Conservation (phyloP, 2,797 vertebrate species). For the Notoglanidium macrostoma region DNA sequence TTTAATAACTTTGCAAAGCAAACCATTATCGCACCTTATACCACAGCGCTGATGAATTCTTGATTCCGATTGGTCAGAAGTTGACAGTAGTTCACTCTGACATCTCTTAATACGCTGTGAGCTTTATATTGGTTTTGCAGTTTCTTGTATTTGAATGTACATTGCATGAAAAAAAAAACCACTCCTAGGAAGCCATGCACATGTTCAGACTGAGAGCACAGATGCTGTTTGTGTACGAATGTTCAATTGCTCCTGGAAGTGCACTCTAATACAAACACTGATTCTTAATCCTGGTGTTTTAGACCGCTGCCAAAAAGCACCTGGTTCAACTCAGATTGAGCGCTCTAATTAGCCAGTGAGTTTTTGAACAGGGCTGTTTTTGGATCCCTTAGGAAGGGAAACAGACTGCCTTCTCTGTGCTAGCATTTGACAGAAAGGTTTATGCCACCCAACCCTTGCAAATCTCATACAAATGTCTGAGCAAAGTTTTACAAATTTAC, state of each 20-base stretch:
- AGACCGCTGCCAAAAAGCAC: constrained; percentile 1
- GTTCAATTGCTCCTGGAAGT: background rate
- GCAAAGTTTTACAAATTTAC: background rate
- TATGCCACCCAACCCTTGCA: background rate
- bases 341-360: background rate
- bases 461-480: background rate
- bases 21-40: background rate
- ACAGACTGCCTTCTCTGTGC: background rate
- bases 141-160: background rate
- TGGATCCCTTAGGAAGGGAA: background rate
- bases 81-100: background rate
- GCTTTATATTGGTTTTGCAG: background rate
- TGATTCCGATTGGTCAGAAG: background rate
- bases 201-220: background rate
- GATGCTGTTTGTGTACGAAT: background rate
- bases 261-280: background rate
- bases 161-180: background rate
- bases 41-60: background rate
- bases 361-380: background rate
- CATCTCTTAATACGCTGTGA: background rate
- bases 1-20: too few species aligned
- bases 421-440: background rate
- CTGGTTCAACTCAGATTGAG: background rate
- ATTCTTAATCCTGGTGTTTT: background rate
- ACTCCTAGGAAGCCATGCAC: background rate